Conservation (phyloP, 1,140 invertebrate species). For the Zaprionus africanus region DNA sequence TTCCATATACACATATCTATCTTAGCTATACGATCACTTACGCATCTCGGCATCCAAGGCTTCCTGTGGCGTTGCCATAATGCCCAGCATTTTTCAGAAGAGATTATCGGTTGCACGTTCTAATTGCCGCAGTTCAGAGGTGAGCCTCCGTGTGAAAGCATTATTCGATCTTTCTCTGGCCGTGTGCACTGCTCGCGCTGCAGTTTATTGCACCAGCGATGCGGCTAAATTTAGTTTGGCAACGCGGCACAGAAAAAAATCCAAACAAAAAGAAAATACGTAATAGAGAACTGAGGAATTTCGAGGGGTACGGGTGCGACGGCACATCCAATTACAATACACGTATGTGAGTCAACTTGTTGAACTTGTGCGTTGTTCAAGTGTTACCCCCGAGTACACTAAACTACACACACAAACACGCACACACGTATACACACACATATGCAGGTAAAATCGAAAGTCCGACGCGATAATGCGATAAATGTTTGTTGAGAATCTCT, state of each 20-base stretch:
- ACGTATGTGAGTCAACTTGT: neutral
- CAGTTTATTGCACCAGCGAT: slow-evolving; percentile 31
- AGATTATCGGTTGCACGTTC: neutral
- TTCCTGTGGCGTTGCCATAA: slow-evolving; percentile 42
- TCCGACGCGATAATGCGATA: neutral
- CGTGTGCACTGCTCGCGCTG: slow-evolving; percentile 17
- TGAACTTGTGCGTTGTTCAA: neutral
- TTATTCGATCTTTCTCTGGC: slow-evolving; percentile 10
- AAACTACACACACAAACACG: slow-evolving; percentile 1
- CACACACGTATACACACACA: slow-evolving; percentile 4
- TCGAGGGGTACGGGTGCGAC: neutral
- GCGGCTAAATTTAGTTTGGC: slow-evolving; percentile 41
- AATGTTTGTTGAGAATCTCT: neutral
- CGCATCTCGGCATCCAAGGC: slow-evolving; percentile 35
- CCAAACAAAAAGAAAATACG: slow-evolving; percentile 14
- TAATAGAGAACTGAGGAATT: slow-evolving; percentile 10
- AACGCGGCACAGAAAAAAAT: slow-evolving; percentile 29
- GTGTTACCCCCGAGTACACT: neutral
- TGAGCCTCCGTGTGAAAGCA: slow-evolving; percentile 8
- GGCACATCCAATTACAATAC: neutral
- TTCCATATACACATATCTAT: neutral
- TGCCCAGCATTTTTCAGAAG: slow-evolving; percentile 12
- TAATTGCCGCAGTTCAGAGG: neutral
- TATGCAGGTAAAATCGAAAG: neutral
- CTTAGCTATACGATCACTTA: slow-evolving; percentile 17